Evolutionary conservation across 2,113 vertebrate species (phyloP), one percentile per base, ranked within the genome.

Genomic region (Pteropus alecto): DNA sequence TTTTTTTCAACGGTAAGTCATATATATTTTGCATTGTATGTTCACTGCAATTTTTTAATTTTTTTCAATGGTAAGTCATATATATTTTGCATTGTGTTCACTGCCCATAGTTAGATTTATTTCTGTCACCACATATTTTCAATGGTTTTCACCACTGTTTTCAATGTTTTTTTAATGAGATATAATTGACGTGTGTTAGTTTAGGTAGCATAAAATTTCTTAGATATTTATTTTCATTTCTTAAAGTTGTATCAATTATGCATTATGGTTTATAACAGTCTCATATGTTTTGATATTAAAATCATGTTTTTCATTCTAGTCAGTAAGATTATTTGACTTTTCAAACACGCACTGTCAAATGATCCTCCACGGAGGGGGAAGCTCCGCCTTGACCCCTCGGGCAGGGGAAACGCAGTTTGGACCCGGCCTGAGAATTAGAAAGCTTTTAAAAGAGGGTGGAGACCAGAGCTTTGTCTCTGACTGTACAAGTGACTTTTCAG

Each of bases 401-500:
- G 38, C 19, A 6, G n/a, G 38, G 13, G 4, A 35, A 30, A 54
- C 38, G 70, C 28, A 3, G 19, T 7, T 2, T 26, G 35, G 12
- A 43, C 18, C 21, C 73, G 38, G n/a, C 35, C 0, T 5, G 61
- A 76, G 54, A 28, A n/a, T 2, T 0, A n/a, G 51, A 46, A 79
- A 61, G 18, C 38, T 48, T 38, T 54, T 38, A 2, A 35, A 93
- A 63, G 24, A 7, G 18, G 12, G 1, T 41, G 56, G 86, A 38
- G 24, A 28, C 14, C 6, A 56, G 58, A 54, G 70, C 35, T 51
- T 18, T 7, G 26, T 15, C 58, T 90, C 78, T 54, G 56, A 61
- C 26, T 3, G 1, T 4, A 15, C 10, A 4, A 16, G 14, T 2
- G 8, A 13, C 1, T 79, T 56, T 58, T 67, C 30, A 41, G n/a